Percentiles rank a stretch among this genome's conserved stretches.
Evolutionary conservation across 1,140 invertebrate species (phyloP).

Genomic region (Pseudomyrmex sp.): DNA sequence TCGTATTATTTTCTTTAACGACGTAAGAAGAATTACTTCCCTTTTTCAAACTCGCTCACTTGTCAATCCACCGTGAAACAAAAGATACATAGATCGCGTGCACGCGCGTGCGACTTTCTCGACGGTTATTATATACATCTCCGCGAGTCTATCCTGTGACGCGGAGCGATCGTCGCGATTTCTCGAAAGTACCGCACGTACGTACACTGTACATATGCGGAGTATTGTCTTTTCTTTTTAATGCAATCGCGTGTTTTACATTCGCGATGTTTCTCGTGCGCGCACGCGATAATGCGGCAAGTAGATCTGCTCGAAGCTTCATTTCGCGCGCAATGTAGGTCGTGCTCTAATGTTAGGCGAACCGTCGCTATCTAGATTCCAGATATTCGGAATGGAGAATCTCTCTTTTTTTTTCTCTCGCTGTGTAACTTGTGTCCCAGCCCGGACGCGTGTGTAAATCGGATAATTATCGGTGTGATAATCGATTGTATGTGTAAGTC

Average conservation of each 20-base stretch:
- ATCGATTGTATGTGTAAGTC: background rate
- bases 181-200: constrained; percentile 18
- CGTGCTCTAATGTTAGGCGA: background rate
- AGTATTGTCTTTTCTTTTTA: background rate
- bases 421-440: too few species aligned
- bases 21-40: too few species aligned
- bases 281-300: background rate
- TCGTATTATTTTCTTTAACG: too few species aligned
- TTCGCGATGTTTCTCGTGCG: background rate
- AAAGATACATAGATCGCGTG: constrained; percentile 7
- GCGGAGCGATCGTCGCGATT: constrained; percentile 28
- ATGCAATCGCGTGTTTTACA: background rate
- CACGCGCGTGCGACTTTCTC: constrained; percentile 20
- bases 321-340: constrained; percentile 3
- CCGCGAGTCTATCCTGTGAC: background rate
- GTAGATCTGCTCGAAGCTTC: background rate
- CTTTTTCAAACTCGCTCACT: too few species aligned
- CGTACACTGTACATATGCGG: background rate
- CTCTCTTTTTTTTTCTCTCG: background rate
- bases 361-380: background rate
- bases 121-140: constrained; percentile 9
- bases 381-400: background rate
- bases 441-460: background rate
- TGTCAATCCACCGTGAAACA: background rate
- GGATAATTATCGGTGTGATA: background rate